phyloP scores from a whole-genome alignment of 2,113 vertebrate genomes.

The Phalacrocorax brasilianus region DNA sequence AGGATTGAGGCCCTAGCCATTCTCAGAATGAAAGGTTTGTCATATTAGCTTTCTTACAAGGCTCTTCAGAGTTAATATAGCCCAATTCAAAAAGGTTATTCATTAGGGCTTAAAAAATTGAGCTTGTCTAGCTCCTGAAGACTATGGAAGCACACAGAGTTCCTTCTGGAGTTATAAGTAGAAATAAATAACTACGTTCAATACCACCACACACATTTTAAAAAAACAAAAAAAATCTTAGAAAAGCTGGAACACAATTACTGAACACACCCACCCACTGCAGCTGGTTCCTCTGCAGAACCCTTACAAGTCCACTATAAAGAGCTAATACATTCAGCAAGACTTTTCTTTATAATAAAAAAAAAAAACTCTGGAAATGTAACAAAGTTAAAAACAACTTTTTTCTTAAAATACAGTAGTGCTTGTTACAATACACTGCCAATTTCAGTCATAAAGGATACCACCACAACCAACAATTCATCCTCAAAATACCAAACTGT shows the following conservation, averaged over 20 bases:
- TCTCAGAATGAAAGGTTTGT: background rate
- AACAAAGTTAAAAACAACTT: background rate
- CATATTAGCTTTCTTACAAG: background rate
- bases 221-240: background rate
- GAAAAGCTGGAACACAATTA: background rate
- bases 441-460: background rate
- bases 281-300: background rate
- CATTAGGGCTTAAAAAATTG: background rate
- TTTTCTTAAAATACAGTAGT: background rate
- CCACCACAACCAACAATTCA: background rate
- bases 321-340: background rate
- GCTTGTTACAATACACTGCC: background rate
- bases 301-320: background rate
- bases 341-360: background rate
- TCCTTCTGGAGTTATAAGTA: background rate
- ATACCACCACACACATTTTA: background rate
- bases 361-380: background rate
- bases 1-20: background rate
- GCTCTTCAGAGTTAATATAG: background rate
- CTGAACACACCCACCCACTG: background rate
- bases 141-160: background rate
- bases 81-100: background rate
- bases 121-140: background rate
- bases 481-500: background rate
- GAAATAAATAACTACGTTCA: background rate